phyloP scores from a whole-genome alignment of 2,113 vertebrate genomes.

The Cettia cetti region DNA sequence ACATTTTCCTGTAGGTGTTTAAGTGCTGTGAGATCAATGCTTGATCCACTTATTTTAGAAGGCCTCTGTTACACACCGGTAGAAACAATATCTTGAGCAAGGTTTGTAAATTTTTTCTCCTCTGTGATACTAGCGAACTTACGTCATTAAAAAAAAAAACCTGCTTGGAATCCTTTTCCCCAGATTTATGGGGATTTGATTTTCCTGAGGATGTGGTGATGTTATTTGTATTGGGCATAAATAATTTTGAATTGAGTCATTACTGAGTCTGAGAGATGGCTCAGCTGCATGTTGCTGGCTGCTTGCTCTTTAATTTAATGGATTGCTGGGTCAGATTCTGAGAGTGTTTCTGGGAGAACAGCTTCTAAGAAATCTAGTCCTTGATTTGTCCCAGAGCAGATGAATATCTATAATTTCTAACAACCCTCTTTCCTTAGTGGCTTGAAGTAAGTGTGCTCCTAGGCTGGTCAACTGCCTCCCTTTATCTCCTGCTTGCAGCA shows the following conservation, averaged over 20 bases:
- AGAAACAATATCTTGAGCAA: neutral
- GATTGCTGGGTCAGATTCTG: neutral
- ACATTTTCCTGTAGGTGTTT: neutral
- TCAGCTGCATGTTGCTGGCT: neutral
- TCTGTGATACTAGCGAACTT: neutral
- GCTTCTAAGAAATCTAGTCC: slow-evolving; percentile 20
- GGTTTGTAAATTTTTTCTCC: neutral
- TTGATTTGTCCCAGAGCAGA: neutral
- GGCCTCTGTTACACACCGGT: neutral
- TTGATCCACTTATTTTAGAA: neutral
- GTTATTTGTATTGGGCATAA: neutral
- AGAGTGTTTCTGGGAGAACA: neutral
- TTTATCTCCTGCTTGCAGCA: neutral
- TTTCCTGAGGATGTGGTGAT: neutral
- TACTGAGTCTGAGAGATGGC: neutral
- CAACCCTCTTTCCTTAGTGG: neutral
- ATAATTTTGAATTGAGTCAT: neutral
- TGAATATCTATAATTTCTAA: neutral
- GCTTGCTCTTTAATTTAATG: neutral
- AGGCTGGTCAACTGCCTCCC: neutral
- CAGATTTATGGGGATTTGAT: neutral
- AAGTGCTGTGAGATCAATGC: neutral
- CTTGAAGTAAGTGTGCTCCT: neutral
- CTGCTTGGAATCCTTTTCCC: neutral
- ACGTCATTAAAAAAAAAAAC: neutral